Evolutionary conservation across 2,113 vertebrate species (phyloP), one percentile per base, ranked within the genome.

Genomic region (Emydocephalus ijimae): DNA sequence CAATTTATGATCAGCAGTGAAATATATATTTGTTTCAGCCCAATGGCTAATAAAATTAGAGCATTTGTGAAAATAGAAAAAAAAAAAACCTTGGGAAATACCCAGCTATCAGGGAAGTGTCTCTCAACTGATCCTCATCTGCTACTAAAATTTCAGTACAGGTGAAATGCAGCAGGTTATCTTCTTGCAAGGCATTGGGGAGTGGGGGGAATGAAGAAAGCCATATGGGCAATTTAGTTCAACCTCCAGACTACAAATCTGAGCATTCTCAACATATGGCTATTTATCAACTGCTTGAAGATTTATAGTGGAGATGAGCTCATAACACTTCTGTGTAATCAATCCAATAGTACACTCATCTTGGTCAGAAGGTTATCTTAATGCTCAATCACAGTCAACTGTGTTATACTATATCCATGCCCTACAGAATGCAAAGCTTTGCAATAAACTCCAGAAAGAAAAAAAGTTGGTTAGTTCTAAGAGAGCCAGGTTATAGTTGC

Each of bases 21-120:
- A 64, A 48, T 95, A 34, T 91, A 90, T 95, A 85, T 94, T 95
- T 93, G 29, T 95, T 92, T 96, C 94, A 94, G 89, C 92, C 88
- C 92, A 94, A 18, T 95, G 90, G 50, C 52, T 95, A 96, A 95
- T 93, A 52, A 94, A 89, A 89, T 92, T 95, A 92, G 59, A 95
- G 18, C 90, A 86, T n/a, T 92, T 86, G 92, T 91, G 89, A 91
- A 95, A 95, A 96, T 92, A 93, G 21, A 69, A 52, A 29, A 89
- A 91, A 81, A 6, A 91, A 81, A 74, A 7, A 20, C n/a, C 1
- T 94, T 90, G 54, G 88, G 93, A 93, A 94, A 95, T 90, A 89
- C 50, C 85, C 11, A 29, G 39, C 34, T 92, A 88, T 57, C 74
- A 74, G 29, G 57, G n/a, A 92, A 81, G 45, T 81, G 0, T 61